These are phyloP conservation scores for Sebastes goodei DNA, from an alignment of 2,797 vertebrate species.

Conservation along the genomic window DNA sequence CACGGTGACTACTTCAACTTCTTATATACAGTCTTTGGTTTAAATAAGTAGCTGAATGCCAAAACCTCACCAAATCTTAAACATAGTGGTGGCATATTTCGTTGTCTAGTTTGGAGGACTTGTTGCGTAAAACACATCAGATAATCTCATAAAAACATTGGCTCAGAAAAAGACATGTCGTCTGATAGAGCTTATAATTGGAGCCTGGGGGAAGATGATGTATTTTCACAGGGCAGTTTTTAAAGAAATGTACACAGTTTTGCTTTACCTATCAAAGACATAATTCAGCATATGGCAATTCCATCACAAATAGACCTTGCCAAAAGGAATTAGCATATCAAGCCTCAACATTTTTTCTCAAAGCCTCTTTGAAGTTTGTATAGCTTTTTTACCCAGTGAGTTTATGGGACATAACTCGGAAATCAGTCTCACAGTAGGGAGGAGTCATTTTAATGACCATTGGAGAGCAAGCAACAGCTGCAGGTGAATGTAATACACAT, in stretches of 20 bases:
- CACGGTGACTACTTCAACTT: too few species aligned
- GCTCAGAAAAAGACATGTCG: background rate
- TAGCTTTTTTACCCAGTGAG: background rate
- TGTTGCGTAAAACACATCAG: background rate
- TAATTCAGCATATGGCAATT: background rate
- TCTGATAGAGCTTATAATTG: background rate
- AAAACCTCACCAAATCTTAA: background rate
- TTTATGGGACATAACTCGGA: background rate
- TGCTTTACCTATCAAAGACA: background rate
- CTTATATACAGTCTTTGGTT: background rate
- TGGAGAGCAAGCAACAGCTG: background rate
- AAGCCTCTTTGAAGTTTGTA: background rate
- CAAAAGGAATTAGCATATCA: background rate
- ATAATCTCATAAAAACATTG: background rate
- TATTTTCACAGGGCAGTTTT: background rate
- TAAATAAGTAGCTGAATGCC: background rate
- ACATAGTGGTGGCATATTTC: background rate
- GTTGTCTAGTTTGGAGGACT: background rate
- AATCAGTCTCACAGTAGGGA: background rate
- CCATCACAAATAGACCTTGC: background rate
- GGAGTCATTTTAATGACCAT: background rate
- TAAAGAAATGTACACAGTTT: background rate
- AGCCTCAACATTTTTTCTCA: background rate
- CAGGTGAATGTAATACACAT: background rate
- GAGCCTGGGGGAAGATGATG: too few species aligned